Evolutionary conservation across 2,797 vertebrate species (phyloP), one percentile per base, ranked within the genome.

Genomic region (Pantherophis vulpinus): DNA sequence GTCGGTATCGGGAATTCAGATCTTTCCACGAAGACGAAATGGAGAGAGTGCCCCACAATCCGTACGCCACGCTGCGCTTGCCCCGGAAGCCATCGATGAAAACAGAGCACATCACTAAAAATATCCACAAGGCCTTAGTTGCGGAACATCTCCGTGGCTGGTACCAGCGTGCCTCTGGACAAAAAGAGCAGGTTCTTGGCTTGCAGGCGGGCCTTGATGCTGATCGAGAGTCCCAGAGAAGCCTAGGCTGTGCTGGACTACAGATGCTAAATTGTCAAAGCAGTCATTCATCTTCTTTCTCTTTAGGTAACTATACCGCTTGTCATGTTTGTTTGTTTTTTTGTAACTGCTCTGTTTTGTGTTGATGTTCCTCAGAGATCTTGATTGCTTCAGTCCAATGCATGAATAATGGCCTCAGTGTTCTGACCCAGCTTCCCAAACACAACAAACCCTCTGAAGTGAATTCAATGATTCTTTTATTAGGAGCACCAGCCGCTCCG

Each of bases 81-180:
- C 98, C 99, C 0, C 98, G 98, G 95, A 98, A 97, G 97, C 98
- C 98, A 0, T 97, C 97, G 0, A 97, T 91, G 29, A 97, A 98
- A 93, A 98, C 97, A 0, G 98, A 99, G 96, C 98, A 98, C 37
- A 97, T 98, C 88, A 97, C 97, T 95, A 99, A 98, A 98, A 98
- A 98, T 97, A 97, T 98, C 97, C 98, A 99, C 95, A 99, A 98
- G 96, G 99, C 99, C 87, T 95, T 99, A 96, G 99, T 99, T 91
- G 98, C 98, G 0, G 98, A 99, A 95, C 99, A 99, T 92, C 97
- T 99, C 93, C 98, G 98, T 54, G 99, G 98, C 95, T 99, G 99
- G 99, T 99, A 99, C 98, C 98, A 99, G 13, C 98, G 99, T 66
- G 99, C 98, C 95, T 97, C 98, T 0, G 96, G 97, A 32, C 98